Evolutionary conservation across 35 echinoderm and acorn worm species (phyloP).

Genomic region (Strongylocentrotus purpuratus): DNA sequence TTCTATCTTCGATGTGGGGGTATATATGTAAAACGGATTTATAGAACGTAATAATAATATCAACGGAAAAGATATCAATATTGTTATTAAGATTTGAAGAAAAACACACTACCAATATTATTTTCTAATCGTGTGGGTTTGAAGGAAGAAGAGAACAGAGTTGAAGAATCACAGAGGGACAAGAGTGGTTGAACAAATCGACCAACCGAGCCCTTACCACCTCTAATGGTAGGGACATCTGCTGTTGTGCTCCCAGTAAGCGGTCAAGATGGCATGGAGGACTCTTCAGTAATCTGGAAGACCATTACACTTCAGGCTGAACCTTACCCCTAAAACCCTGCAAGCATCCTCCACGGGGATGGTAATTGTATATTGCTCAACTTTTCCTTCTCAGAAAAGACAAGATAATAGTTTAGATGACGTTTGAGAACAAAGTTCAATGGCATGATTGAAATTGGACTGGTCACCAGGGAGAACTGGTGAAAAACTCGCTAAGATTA

Average conservation of each 20-base stretch:
- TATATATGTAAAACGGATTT: too few species aligned
- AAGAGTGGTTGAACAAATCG: not conserved
- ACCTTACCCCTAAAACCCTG: not conserved
- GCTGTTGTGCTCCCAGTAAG: not conserved
- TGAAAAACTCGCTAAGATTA: not conserved
- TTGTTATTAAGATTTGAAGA: too few species aligned
- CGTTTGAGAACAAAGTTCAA: not conserved
- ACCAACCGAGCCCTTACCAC: not conserved
- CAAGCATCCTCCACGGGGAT: not conserved
- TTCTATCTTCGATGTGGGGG: too few species aligned
- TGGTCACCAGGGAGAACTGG: not conserved
- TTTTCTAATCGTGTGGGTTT: too few species aligned
- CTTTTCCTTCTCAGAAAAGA: not conserved
- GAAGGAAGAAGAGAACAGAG: too few species aligned
- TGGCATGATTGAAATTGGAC: slow-evolving; percentile 11
- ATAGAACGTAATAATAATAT: too few species aligned
- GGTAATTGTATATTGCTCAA: not conserved
- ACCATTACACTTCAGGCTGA: not conserved
- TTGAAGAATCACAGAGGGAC: not conserved
- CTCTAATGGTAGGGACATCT: not conserved
- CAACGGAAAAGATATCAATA: too few species aligned
- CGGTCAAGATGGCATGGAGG: not conserved
- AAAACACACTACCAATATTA: too few species aligned
- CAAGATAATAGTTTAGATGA: slow-evolving; percentile 13
- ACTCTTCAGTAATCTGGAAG: not conserved